Conservation (phyloP, 1,140 invertebrate species). For the Holotrichia oblita region DNA sequence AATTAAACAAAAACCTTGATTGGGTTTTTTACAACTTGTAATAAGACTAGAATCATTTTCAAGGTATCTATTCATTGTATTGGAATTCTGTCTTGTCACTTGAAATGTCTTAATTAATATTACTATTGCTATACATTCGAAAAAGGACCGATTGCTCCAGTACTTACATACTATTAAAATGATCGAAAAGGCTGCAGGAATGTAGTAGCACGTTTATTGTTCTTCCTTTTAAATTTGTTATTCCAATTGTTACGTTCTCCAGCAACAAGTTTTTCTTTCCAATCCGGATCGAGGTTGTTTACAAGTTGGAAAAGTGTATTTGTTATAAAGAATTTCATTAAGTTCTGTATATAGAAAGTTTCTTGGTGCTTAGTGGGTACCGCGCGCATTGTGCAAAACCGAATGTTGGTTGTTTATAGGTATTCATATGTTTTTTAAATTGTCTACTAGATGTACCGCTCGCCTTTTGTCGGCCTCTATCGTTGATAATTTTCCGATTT, state of each 20-base stretch:
- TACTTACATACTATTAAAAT: not conserved
- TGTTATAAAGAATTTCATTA: constrained; percentile 36
- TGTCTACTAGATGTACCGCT: constrained; percentile 34
- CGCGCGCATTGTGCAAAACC: constrained; percentile 15
- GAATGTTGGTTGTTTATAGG: constrained; percentile 30
- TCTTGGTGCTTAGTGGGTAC: not conserved
- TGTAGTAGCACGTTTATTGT: not conserved
- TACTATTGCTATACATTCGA: not conserved
- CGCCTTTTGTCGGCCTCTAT: constrained; percentile 29
- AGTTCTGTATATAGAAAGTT: constrained; percentile 32
- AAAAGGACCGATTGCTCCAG: not conserved
- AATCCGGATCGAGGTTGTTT: constrained; percentile 23
- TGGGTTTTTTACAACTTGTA: too few relatives aligned
- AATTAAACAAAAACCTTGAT: too few relatives aligned
- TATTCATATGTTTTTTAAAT: constrained; percentile 37
- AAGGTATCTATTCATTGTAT: not conserved
- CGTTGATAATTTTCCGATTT: constrained; percentile 32
- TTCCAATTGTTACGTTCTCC: constrained; percentile 18
- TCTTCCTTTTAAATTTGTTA: constrained; percentile 26
- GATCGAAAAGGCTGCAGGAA: not conserved
- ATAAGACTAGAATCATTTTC: not conserved
- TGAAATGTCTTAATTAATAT: not conserved
- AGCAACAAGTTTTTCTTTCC: constrained; percentile 12
- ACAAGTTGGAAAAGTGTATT: constrained; percentile 32
- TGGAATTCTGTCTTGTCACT: not conserved